phyloP scores from a whole-genome alignment of 2,797 vertebrate species.

The Oreonectes daqikongensis region DNA sequence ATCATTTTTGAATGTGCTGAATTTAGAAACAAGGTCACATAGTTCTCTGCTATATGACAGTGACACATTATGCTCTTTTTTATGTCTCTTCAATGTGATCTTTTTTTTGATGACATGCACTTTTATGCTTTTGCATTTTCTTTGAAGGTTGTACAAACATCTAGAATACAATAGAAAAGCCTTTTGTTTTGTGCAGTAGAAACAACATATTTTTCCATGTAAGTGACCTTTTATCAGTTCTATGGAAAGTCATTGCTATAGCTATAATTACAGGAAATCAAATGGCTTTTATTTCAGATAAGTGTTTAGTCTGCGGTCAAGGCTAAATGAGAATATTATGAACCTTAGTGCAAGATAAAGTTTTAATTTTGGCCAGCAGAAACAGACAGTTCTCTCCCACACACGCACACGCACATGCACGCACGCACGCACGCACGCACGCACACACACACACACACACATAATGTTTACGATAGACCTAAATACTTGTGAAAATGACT shows the following conservation, averaged over 20 bases:
- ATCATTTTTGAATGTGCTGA: slow-evolving; percentile 23
- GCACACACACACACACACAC: too few relatives aligned
- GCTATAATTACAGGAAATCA: background rate
- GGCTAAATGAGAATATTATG: slow-evolving; percentile 17
- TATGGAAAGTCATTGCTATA: background rate
- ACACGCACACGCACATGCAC: too few relatives aligned
- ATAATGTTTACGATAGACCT: too few relatives aligned
- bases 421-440: too few relatives aligned
- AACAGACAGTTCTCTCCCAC: too few relatives aligned
- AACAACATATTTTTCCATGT: background rate
- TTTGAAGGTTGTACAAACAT: background rate
- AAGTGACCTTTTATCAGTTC: background rate
- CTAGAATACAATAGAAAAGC: background rate
- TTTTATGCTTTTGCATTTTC: background rate
- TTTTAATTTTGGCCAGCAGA: too few relatives aligned
- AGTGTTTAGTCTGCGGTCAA: slow-evolving; percentile 30
- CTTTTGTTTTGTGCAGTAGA: background rate
- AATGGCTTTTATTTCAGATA: background rate
- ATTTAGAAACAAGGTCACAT: slow-evolving; percentile 45
- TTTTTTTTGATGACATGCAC: background rate
- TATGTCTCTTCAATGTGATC: background rate
- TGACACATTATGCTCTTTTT: slow-evolving; percentile 27
- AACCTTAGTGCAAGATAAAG: background rate
- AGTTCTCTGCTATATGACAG: slow-evolving; percentile 12
- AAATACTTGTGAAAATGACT: too few relatives aligned